Conservation (phyloP, 2,888 invertebrate genomes). For the Tolmerus cingulatus region DNA sequence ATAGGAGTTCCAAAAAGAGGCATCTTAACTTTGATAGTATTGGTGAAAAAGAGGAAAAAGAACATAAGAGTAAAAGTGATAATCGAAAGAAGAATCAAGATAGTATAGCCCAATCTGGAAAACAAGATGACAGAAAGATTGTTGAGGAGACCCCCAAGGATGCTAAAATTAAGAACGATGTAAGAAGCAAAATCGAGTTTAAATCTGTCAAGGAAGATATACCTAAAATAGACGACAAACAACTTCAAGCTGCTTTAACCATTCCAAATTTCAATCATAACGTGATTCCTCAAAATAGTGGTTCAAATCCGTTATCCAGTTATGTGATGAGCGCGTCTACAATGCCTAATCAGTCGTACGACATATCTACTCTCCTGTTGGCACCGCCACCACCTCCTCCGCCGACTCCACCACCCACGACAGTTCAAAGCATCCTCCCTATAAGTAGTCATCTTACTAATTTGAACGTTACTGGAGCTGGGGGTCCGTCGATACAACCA, state of each 20-base stretch:
- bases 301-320: slow-evolving; percentile 49
- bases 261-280: slow-evolving; percentile 51
- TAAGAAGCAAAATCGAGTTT: neutral
- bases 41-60: slow-evolving; percentile 58
- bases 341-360: slow-evolving; percentile 29
- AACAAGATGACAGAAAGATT: neutral
- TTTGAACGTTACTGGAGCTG: slow-evolving; percentile 24
- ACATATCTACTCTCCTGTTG: slow-evolving; percentile 51
- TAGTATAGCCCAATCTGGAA: neutral
- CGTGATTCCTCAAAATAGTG: slow-evolving; percentile 41
- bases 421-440: slow-evolving; percentile 48
- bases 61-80: slow-evolving; percentile 34
- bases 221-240: slow-evolving; percentile 47
- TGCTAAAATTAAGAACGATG: neutral
- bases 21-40: slow-evolving; percentile 65
- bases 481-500: slow-evolving; percentile 30
- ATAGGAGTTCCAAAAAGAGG: slow-evolving; percentile 57
- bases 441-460: neutral
- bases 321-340: slow-evolving; percentile 45
- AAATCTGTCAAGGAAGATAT: neutral
- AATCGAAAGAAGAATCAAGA: neutral
- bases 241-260: slow-evolving; percentile 50
- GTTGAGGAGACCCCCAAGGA: neutral
- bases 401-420: slow-evolving; percentile 52
- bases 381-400: slow-evolving; percentile 53